Conservation (phyloP, 2,113 vertebrate genomes). For the Athene noctua region DNA sequence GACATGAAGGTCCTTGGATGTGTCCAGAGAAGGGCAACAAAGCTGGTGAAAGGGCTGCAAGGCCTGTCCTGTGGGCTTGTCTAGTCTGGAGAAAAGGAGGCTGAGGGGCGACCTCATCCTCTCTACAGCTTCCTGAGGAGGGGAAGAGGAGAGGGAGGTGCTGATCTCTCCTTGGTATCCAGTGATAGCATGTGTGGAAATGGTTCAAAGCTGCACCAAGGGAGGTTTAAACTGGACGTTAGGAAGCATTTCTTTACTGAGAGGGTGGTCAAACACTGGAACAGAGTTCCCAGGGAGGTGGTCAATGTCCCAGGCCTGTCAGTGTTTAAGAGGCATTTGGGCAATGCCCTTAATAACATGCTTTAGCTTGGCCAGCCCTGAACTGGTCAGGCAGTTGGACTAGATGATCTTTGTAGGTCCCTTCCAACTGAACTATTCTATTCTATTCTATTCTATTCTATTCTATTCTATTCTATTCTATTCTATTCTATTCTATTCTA, state of each 20-base stretch:
- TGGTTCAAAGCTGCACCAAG: neutral
- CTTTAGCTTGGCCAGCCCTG: neutral
- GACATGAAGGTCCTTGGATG: neutral
- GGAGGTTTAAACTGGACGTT: neutral
- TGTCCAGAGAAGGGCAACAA: neutral
- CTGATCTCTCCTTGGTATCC: neutral
- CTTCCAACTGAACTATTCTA: neutral
- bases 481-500: neutral
- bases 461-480: neutral
- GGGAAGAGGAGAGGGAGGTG: neutral
- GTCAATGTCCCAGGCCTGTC: neutral
- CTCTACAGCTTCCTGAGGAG: neutral
- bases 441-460: neutral
- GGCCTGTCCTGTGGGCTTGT: neutral
- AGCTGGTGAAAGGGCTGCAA: neutral
- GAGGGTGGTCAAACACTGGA: neutral
- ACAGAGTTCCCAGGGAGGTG: neutral
- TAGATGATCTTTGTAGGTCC: neutral
- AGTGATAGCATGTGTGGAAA: neutral
- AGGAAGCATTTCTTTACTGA: neutral
- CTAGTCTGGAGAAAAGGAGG: neutral
- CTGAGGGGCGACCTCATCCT: neutral
- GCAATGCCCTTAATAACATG: neutral
- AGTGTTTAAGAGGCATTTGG: neutral
- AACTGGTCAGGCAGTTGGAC: neutral